phyloP scores from a whole-genome alignment of 2,888 invertebrate species.

The Zygothrica quintamaculata region DNA sequence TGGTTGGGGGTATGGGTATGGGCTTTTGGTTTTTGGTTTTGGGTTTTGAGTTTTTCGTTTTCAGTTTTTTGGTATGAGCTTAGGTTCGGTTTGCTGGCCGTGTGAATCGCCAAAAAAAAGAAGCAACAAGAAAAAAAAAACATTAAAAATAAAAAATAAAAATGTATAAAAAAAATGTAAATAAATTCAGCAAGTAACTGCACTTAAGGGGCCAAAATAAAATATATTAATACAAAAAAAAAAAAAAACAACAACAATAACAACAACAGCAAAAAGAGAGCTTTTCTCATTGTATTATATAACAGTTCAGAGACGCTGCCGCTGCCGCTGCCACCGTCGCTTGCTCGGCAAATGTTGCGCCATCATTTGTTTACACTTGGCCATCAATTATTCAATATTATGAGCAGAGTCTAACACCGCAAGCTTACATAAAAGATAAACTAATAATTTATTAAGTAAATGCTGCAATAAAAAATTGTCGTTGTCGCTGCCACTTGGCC shows the following conservation, averaged over 20 bases:
- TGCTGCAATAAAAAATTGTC: slow-evolving; percentile 66
- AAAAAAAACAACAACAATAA: slow-evolving; percentile 11
- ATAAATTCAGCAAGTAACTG: slow-evolving; percentile 56
- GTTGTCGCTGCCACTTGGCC: slow-evolving; percentile 10
- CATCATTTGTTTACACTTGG: slow-evolving; percentile 65
- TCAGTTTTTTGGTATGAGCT: slow-evolving; percentile 1
- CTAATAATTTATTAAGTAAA: slow-evolving; percentile 71
- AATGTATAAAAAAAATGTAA: slow-evolving; percentile 15
- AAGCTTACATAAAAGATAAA: slow-evolving; percentile 66
- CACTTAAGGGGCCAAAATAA: slow-evolving; percentile 48
- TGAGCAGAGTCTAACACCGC: slow-evolving; percentile 46
- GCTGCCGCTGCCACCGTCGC: slow-evolving; percentile 39
- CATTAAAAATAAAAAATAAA: background rate
- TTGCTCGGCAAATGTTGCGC: slow-evolving; percentile 51
- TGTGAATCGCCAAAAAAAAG: slow-evolving; percentile 57
- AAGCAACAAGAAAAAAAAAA: slow-evolving; percentile 1
- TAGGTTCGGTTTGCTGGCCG: slow-evolving; percentile 29
- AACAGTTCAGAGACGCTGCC: slow-evolving; percentile 37
- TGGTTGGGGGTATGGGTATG: slow-evolving; percentile 17
- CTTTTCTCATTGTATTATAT: slow-evolving; percentile 53
- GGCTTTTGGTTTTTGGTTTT: slow-evolving; percentile 5
- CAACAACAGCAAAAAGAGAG: slow-evolving; percentile 13
- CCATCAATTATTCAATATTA: slow-evolving; percentile 66
- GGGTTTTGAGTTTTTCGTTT: slow-evolving; percentile 3
- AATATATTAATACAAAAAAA: too few relatives aligned